phyloP scores from a whole-genome alignment of 1,140 invertebrate species.

The Drosophila arawakana region DNA sequence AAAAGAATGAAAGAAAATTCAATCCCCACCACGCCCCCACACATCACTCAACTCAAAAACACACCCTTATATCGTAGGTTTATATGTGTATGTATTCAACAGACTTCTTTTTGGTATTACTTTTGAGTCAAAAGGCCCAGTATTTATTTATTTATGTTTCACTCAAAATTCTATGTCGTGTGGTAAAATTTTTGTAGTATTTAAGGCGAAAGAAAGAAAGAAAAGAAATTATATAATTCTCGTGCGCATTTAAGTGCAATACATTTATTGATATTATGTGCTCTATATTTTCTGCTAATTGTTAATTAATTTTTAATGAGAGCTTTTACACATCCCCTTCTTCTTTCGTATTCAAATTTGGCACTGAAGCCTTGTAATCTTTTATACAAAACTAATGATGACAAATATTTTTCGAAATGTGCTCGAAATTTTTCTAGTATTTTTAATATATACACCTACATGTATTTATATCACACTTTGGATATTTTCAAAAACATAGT shows the following conservation, averaged over 20 bases:
- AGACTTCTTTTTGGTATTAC: slow-evolving; percentile 43
- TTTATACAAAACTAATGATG: slow-evolving; percentile 46
- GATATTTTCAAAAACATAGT: slow-evolving; percentile 46
- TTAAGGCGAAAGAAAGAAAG: slow-evolving; percentile 38
- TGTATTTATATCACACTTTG: slow-evolving; percentile 34
- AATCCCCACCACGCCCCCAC: not conserved
- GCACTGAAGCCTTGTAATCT: slow-evolving; percentile 15
- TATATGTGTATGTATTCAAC: slow-evolving; percentile 59
- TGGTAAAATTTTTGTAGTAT: slow-evolving; percentile 40
- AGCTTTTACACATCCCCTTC: slow-evolving; percentile 34
- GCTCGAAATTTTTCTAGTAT: slow-evolving; percentile 70
- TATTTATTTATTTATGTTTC: slow-evolving; percentile 47
- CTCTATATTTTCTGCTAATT: slow-evolving; percentile 69
- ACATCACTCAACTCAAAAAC: slow-evolving; percentile 12
- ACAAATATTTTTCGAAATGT: slow-evolving; percentile 56
- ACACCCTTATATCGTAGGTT: slow-evolving; percentile 34
- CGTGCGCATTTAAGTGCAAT: slow-evolving; percentile 71
- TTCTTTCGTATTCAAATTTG: not conserved
- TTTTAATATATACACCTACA: slow-evolving; percentile 37
- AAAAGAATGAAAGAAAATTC: slow-evolving; percentile 18
- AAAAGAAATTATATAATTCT: slow-evolving; percentile 56
- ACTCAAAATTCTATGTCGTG: slow-evolving; percentile 41
- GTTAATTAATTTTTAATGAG: slow-evolving; percentile 81
- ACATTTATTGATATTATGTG: slow-evolving; percentile 69
- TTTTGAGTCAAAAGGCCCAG: slow-evolving; percentile 50